These are phyloP conservation scores for Neodontobutis hainanensis DNA, from an alignment of 2,113 vertebrate species.

Conservation along the genomic window DNA sequence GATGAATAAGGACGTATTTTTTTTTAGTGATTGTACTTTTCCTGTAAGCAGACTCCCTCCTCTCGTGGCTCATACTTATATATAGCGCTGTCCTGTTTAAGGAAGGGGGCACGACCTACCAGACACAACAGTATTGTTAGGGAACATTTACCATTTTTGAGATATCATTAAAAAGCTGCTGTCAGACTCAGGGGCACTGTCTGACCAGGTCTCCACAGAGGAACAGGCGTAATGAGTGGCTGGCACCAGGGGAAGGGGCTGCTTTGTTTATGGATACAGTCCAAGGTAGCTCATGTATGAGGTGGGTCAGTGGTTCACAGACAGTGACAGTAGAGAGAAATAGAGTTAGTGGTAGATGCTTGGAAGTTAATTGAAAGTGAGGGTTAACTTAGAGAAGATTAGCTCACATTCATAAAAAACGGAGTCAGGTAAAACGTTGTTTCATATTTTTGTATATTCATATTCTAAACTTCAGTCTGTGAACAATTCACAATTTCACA, in stretches of 20 bases:
- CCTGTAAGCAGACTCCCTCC: conserved; percentile 28
- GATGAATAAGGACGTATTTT: conserved; percentile 58
- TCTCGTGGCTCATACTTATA: conserved; percentile 49
- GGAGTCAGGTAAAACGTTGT: neutral
- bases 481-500: too few species aligned
- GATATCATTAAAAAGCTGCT: conserved; percentile 73
- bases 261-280: conserved; percentile 72
- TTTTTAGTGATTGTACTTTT: conserved; percentile 45
- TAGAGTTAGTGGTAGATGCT: neutral
- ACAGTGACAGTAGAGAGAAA: conserved; percentile 1
- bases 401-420: neutral
- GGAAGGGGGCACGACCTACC: conserved; percentile 55
- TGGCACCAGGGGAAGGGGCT: conserved; percentile 21
- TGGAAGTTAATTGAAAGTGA: neutral
- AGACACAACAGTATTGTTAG: conserved; percentile 63
- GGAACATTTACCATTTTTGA: conserved; percentile 64
- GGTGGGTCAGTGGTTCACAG: conserved; percentile 53
- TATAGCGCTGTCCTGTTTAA: conserved; percentile 50
- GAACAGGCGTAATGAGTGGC: conserved; percentile 66
- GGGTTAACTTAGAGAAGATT: neutral
- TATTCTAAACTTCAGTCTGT: too few species aligned
- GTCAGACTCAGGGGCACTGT: conserved; percentile 55
- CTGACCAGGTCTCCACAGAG: conserved; percentile 60
- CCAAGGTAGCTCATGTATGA: conserved; percentile 57
- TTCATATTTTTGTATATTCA: too few species aligned